Evolutionary conservation across 2,113 vertebrate species (phyloP).

Genomic region (Rhineura floridana): DNA sequence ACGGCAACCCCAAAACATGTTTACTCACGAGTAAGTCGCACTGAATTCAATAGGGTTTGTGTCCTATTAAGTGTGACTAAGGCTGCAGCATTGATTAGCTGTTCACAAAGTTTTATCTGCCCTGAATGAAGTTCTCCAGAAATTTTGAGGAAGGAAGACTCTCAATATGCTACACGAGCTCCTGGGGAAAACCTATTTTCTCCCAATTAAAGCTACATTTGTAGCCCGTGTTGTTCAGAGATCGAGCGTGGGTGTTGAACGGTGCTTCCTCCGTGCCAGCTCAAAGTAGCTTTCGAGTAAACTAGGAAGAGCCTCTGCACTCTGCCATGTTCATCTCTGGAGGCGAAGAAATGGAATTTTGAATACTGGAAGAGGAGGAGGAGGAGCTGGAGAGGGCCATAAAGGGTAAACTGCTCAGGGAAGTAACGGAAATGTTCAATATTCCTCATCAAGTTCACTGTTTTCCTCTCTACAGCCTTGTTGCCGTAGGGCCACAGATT

Average conservation of each 20-base stretch:
- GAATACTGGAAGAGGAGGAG: not conserved
- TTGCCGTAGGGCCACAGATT: not conserved
- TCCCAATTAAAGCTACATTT: constrained; percentile 33
- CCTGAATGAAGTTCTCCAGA: not conserved
- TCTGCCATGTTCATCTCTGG: constrained; percentile 40
- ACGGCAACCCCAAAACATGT: not conserved
- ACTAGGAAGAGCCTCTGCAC: constrained; percentile 36
- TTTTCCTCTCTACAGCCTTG: not conserved
- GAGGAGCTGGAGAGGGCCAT: not conserved
- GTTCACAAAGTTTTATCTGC: not conserved
- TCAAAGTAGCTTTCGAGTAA: constrained; percentile 1
- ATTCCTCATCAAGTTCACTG: not conserved
- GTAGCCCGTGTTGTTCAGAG: constrained; percentile 40
- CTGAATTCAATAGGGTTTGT: not conserved
- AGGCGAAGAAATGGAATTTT: not conserved
- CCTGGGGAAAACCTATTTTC: not conserved
- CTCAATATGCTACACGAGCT: not conserved
- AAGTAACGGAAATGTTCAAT: not conserved
- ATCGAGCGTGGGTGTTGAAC: constrained; percentile 67
- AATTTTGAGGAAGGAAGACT: not conserved
- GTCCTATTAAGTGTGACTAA: not conserved
- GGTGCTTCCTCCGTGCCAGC: constrained; percentile 40
- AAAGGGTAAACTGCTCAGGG: not conserved
- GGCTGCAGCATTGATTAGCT: not conserved
- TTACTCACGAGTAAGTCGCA: not conserved